Evolutionary conservation across 2,797 vertebrate species (phyloP).

Genomic region (Ciconia nigra): DNA sequence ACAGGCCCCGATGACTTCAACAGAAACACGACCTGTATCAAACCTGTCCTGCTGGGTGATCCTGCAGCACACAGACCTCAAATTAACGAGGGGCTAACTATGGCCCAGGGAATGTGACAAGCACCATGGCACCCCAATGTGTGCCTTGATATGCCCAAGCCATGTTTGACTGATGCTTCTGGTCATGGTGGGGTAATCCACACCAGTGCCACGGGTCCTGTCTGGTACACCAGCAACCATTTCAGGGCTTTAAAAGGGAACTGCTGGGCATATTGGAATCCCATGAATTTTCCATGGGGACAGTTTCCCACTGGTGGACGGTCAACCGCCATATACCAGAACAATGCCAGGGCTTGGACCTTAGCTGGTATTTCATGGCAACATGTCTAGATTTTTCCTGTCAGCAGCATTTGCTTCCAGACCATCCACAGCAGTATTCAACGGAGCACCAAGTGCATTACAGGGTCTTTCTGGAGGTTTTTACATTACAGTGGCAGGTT

Average conservation of each 20-base stretch:
- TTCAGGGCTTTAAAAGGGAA: not conserved
- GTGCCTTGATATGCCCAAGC: not conserved
- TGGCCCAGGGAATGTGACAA: not conserved
- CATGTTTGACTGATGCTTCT: not conserved
- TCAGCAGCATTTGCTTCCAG: not conserved
- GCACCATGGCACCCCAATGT: rapidly evolving
- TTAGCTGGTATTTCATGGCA: not conserved
- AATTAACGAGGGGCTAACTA: not conserved
- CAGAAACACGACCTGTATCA: not conserved
- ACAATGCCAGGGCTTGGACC: not conserved
- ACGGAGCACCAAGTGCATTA: not conserved
- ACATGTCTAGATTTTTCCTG: not conserved
- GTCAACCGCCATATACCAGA: not conserved
- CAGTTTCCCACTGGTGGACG: not conserved
- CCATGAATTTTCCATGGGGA: not conserved
- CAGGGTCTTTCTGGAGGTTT: not conserved
- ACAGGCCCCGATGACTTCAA: not conserved
- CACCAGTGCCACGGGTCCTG: not conserved
- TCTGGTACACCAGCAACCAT: not conserved
- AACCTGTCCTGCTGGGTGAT: not conserved
- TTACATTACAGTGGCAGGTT: not conserved
- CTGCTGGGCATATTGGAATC: not conserved
- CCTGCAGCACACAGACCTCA: not conserved
- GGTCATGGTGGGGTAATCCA: not conserved
- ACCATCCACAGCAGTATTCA: not conserved